phyloP scores from a whole-genome alignment of 2,888 invertebrate genomes.

The Cephus runcator region DNA sequence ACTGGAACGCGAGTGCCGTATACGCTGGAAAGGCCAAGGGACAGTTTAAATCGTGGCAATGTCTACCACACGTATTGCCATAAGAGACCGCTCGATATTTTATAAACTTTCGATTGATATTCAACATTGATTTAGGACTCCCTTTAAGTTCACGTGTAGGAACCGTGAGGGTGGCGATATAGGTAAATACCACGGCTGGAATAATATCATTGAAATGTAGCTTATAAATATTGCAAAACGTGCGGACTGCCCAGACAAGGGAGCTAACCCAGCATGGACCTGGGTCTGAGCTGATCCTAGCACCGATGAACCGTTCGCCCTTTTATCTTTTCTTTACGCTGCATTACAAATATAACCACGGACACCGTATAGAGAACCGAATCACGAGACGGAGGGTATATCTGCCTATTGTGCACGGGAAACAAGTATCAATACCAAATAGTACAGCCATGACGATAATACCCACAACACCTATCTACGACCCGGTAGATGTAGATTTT shows the following conservation, averaged over 20 bases:
- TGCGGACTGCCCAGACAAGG: conserved; percentile 20
- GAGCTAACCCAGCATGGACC: conserved; percentile 17
- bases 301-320: conserved; percentile 44
- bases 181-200: conserved; percentile 34
- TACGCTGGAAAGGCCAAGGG: background rate
- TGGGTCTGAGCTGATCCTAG: conserved; percentile 40
- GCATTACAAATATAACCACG: conserved; percentile 40
- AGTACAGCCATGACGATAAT: background rate
- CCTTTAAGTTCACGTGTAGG: background rate
- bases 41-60: background rate
- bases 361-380: conserved; percentile 12
- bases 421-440: background rate
- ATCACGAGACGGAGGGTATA: background rate
- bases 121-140: background rate
- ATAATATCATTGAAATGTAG: conserved; percentile 52
- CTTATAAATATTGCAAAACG: conserved; percentile 53
- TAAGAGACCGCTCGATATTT: background rate
- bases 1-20: background rate
- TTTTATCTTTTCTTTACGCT: conserved; percentile 45
- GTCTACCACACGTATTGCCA: background rate
- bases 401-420: background rate
- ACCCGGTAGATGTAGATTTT: background rate
- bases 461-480: background rate
- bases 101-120: background rate
- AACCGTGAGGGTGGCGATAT: background rate